Conservation (phyloP, 2,888 invertebrate genomes). For the Leptopterna dolabrata region DNA sequence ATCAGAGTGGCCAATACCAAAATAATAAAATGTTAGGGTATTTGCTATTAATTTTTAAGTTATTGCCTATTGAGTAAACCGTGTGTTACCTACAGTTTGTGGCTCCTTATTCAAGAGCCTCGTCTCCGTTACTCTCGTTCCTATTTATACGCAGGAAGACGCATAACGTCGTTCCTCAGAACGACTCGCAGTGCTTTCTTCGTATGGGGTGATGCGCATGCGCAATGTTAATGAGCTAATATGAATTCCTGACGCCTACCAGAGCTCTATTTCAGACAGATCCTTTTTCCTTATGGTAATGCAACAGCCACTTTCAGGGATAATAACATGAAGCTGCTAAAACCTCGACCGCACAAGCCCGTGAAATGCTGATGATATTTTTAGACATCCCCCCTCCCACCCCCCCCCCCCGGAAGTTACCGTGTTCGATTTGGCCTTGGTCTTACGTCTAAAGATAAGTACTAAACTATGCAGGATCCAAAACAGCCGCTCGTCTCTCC, state of each 20-base stretch:
- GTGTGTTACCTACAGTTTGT: too few species aligned
- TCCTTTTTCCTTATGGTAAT: neutral
- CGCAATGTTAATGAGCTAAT: neutral
- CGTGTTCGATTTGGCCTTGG: too few species aligned
- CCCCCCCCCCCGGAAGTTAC: too few species aligned
- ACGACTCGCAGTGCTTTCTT: neutral
- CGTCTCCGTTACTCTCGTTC: neutral
- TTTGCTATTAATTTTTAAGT: too few species aligned
- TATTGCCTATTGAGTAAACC: too few species aligned
- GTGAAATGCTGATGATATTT: too few species aligned
- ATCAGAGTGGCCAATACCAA: too few species aligned
- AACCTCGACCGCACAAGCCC: neutral
- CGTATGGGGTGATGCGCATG: neutral
- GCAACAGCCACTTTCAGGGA: neutral
- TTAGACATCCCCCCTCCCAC: too few species aligned
- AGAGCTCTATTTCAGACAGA: neutral
- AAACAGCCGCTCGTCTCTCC: too few species aligned
- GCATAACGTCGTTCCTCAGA: neutral
- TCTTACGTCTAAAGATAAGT: too few species aligned
- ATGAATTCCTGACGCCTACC: neutral
- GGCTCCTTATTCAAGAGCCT: neutral
- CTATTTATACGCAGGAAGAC: neutral
- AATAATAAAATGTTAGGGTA: too few species aligned
- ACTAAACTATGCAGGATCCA: too few species aligned
- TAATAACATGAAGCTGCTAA: neutral